Evolutionary conservation across 2,113 vertebrate genomes (phyloP).

Genomic region (Platichthys stellatus): DNA sequence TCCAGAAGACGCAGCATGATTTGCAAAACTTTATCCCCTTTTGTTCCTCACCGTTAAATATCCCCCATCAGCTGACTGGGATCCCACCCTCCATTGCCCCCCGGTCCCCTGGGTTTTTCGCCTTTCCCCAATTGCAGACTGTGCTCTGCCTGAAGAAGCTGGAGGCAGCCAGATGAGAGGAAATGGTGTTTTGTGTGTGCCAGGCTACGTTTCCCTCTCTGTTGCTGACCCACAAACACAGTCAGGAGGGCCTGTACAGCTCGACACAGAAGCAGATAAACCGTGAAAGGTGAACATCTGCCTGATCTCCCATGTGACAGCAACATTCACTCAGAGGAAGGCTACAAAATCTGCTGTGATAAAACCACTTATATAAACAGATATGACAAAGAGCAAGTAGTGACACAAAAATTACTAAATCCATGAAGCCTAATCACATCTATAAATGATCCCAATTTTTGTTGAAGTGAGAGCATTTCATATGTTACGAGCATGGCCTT

Average conservation of each 20-base stretch:
- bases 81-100: slow-evolving; percentile 33
- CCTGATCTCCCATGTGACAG: slow-evolving; percentile 9
- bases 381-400: not conserved
- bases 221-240: slow-evolving; percentile 42
- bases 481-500: slow-evolving; percentile 22
- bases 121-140: slow-evolving; percentile 30
- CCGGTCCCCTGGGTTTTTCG: slow-evolving; percentile 29
- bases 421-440: not conserved
- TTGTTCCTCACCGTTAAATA: slow-evolving; percentile 34
- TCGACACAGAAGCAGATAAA: slow-evolving; percentile 23
- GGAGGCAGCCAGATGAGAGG: slow-evolving; percentile 43
- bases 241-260: not conserved
- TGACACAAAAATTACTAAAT: not conserved
- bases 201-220: slow-evolving; percentile 40
- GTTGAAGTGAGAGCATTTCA: not conserved
- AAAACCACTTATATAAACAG: not conserved
- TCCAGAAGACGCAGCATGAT: slow-evolving; percentile 29
- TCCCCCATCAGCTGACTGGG: slow-evolving; percentile 4
- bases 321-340: not conserved
- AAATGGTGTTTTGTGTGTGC: slow-evolving; percentile 35
- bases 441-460: not conserved
- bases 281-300: slow-evolving; percentile 14
- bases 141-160: slow-evolving; percentile 28
- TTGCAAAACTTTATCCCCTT: slow-evolving; percentile 45
- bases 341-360: not conserved